phyloP scores from a whole-genome alignment of 2,888 invertebrate species.

The Eilema griseolum region DNA sequence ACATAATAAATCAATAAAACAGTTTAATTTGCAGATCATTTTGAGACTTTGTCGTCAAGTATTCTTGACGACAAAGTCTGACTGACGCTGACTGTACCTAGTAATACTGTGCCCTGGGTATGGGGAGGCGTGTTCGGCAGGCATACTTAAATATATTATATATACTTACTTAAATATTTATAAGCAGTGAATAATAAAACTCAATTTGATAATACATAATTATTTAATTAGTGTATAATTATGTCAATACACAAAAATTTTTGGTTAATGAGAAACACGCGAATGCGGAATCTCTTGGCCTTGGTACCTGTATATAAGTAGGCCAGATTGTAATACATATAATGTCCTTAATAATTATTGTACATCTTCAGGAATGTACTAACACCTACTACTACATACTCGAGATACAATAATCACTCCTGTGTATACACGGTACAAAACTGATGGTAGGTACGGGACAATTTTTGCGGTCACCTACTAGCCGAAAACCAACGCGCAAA shows the following conservation, averaged over 20 bases:
- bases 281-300: conserved; percentile 68
- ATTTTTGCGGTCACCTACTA: too few relatives aligned
- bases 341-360: conserved; percentile 70
- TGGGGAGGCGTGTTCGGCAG: too few relatives aligned
- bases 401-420: conserved; percentile 36
- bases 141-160: too few relatives aligned
- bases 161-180: too few relatives aligned
- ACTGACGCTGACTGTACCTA: too few relatives aligned
- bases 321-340: conserved; percentile 65
- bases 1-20: too few relatives aligned
- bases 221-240: conserved; percentile 80
- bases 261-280: conserved; percentile 83
- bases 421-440: neutral
- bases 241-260: conserved; percentile 82
- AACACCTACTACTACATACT: conserved; percentile 73
- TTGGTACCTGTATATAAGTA: conserved; percentile 61
- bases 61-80: too few relatives aligned
- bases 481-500: too few relatives aligned
- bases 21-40: too few relatives aligned
- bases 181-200: conserved; percentile 56
- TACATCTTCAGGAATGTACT: conserved; percentile 85
- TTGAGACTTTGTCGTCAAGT: too few relatives aligned
- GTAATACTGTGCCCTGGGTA: too few relatives aligned
- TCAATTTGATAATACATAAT: conserved; percentile 68
- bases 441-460: neutral